Evolutionary conservation across 2,113 vertebrate species (phyloP).

Genomic region (Sander lucioperca): DNA sequence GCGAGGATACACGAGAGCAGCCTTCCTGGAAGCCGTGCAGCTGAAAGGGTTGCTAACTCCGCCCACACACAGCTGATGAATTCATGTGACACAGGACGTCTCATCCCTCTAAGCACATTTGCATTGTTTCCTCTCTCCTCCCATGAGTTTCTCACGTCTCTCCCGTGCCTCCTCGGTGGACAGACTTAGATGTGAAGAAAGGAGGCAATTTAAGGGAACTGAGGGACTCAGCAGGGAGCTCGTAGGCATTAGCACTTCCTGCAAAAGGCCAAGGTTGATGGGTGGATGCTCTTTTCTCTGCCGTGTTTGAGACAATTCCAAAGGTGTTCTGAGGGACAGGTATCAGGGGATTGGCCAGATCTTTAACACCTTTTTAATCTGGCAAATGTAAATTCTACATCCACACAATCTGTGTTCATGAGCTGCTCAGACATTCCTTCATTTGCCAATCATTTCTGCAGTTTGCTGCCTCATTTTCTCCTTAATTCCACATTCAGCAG

Average conservation of each 20-base stretch:
- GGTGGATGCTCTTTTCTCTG: neutral
- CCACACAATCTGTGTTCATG: slow-evolving; percentile 8
- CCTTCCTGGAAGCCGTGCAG: too few species aligned
- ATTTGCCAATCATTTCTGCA: slow-evolving; percentile 15
- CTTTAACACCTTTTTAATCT: neutral
- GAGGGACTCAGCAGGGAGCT: neutral
- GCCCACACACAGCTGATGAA: too few species aligned
- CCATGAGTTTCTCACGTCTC: too few species aligned
- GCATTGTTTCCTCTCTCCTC: too few species aligned
- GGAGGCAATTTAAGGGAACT: too few species aligned
- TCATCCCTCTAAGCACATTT: too few species aligned
- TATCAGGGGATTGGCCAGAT: neutral
- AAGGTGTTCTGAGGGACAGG: neutral
- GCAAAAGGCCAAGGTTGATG: neutral
- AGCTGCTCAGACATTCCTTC: slow-evolving; percentile 4
- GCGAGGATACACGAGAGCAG: too few species aligned
- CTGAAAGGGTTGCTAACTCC: too few species aligned
- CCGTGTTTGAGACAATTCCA: neutral
- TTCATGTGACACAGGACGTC: too few species aligned
- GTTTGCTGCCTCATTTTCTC: slow-evolving; percentile 39
- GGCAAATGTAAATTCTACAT: neutral
- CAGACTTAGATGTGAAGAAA: too few species aligned
- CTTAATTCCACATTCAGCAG: slow-evolving; percentile 36
- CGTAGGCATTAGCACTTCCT: neutral
- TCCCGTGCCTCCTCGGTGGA: too few species aligned